Percentiles rank a stretch among this genome's conserved stretches.
phyloP scores from a whole-genome alignment of 2,113 vertebrate genomes.

The Heptranchias perlo region DNA sequence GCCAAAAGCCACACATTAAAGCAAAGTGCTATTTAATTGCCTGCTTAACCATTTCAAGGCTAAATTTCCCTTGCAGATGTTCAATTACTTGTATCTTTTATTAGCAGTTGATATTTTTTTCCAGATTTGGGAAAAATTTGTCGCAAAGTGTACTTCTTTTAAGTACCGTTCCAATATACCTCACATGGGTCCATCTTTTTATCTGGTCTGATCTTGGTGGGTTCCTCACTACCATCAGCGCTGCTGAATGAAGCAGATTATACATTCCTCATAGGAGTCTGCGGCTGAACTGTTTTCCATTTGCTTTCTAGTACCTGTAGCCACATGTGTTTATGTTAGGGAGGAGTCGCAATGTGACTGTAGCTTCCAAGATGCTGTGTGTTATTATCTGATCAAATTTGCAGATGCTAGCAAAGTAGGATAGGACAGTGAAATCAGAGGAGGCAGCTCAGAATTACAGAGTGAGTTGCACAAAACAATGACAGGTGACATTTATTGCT shows the following conservation, averaged over 20 bases:
- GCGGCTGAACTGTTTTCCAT: not conserved
- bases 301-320: not conserved
- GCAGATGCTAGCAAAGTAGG: not conserved
- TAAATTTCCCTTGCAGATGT: not conserved
- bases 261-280: not conserved
- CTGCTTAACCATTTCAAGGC: not conserved
- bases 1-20: not conserved
- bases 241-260: not conserved
- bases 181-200: not conserved
- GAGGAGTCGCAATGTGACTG: not conserved
- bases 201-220: not conserved
- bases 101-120: not conserved
- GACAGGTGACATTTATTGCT: not conserved
- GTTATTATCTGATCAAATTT: too few relatives aligned
- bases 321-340: not conserved
- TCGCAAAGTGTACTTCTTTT: not conserved
- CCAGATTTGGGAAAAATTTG: not conserved
- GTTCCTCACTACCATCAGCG: not conserved
- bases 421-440: not conserved
- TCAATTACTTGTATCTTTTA: not conserved
- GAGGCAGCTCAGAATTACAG: not conserved
- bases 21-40: not conserved
- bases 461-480: not conserved
- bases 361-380: not conserved
- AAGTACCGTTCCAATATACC: not conserved